Evolutionary conservation across 1,140 invertebrate genomes (phyloP), one percentile per base, ranked within the genome.

Genomic region (Lutraria rhynchaena): DNA sequence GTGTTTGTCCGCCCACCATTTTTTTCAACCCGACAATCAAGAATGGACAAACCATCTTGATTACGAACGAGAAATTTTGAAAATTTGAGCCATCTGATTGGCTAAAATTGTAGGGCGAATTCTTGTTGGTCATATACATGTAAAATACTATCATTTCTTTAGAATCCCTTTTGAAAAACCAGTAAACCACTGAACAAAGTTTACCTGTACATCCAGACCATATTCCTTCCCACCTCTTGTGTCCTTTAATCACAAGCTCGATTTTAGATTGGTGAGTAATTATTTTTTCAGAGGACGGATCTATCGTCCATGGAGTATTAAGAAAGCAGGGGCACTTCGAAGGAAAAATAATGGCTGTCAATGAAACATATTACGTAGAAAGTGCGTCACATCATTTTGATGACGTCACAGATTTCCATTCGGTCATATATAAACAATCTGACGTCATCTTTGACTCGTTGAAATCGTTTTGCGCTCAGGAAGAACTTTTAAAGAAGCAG

Each of bases 311-410:
- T 87, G 97, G 97, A 29, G 93, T 98, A 77, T 94, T 99, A 58
- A 98, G 97, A 71, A 93, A 94, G 58, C 95, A 97, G 65, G 97
- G 97, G 74, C 93, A 97, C 29, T 97, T 99, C 89, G 97, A 98
- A 90, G 97, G 97, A 22, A 96, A 95, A 29, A 95, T 98, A 77
- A 95, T 98, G 81, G 94, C 94, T 82, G 91, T 94, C 55, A 95
- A 96, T 83, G 95, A 97, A 76, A 96, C 96, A 7, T 94, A 89
- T 92, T 97, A 97, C 91, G 94, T 99, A 65, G 97, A 98, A 92
- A 97, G 97, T 22, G 93, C 96, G 33, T 94, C 94, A 75, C 94
- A 96, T 86, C 98, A 97, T 92, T 90, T 89, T 75, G 49, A 60
- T 29, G 44, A 84, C 24, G 44, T 33, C n/a, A 55, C 33, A 33